Evolutionary conservation across 2,888 invertebrate genomes (phyloP).

Genomic region (Pheosia gnoma): DNA sequence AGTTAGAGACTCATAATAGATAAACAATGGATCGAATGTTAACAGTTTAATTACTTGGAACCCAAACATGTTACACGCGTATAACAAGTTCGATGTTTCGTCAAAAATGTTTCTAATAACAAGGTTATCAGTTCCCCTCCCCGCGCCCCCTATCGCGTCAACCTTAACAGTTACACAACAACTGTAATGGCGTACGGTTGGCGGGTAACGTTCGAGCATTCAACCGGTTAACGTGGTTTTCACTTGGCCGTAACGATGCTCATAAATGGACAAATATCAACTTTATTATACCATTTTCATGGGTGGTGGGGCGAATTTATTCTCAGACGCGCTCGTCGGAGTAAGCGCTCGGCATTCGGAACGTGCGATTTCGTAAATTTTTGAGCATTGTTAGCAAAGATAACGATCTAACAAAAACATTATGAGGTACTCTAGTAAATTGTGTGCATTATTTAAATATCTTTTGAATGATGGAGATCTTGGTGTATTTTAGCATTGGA

Average conservation of each 20-base stretch:
- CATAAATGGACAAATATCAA: conserved; percentile 23
- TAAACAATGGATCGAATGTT: not conserved
- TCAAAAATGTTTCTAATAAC: conserved; percentile 25
- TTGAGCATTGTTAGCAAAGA: not conserved
- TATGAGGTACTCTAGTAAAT: not conserved
- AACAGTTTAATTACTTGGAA: not conserved
- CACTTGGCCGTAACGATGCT: conserved; percentile 34
- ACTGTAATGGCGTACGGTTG: conserved; percentile 28
- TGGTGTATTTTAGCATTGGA: no score
- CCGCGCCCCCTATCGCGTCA: conserved; percentile 11
- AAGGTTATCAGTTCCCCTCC: conserved; percentile 19
- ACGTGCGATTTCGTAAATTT: not conserved
- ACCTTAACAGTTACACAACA: conserved; percentile 36
- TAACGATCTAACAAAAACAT: not conserved
- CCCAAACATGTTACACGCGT: conserved; percentile 5
- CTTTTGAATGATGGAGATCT: no score
- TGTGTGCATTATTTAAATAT: no score
- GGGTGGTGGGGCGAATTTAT: not conserved
- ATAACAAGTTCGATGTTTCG: conserved; percentile 25
- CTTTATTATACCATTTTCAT: not conserved
- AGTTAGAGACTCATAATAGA: not conserved
- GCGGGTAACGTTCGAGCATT: conserved; percentile 21
- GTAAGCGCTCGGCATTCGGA: not conserved
- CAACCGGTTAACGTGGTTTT: conserved; percentile 28
- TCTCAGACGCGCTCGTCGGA: not conserved